phyloP scores from a whole-genome alignment of 2,797 vertebrate genomes.

The Austrolebias charrua region DNA sequence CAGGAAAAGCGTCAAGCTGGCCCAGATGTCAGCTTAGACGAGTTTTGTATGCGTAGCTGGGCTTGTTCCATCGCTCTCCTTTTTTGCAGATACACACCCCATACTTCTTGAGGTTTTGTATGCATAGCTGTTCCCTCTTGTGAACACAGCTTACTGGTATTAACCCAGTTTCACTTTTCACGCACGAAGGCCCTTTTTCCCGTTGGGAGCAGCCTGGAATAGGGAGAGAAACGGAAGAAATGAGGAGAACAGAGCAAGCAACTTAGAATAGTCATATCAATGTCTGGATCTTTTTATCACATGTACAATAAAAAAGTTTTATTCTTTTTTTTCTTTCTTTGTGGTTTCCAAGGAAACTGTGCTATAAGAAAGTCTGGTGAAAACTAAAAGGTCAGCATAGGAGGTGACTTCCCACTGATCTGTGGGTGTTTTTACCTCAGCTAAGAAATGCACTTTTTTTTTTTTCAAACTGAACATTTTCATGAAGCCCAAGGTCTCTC shows the following conservation, averaged over 20 bases:
- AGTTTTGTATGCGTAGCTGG: conserved; percentile 74
- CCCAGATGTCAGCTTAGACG: conserved; percentile 76
- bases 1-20: conserved; percentile 70
- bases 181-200: conserved; percentile 62
- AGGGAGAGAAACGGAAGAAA: conserved; percentile 50
- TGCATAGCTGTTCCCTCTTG: conserved; percentile 74
- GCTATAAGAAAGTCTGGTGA: conserved; percentile 39
- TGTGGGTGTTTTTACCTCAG: conserved; percentile 32
- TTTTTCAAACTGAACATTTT: conserved; percentile 15
- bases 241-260: conserved; percentile 45
- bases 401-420: conserved; percentile 44
- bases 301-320: conserved; percentile 48
- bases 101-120: conserved; percentile 72
- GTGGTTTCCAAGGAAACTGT: conserved; percentile 68
- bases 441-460: conserved; percentile 10
- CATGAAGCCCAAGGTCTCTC: neutral
- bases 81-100: conserved; percentile 33
- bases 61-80: conserved; percentile 50
- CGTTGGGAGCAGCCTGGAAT: conserved; percentile 60
- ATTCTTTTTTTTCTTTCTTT: conserved; percentile 33
- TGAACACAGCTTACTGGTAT: conserved; percentile 80
- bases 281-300: conserved; percentile 59
- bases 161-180: conserved; percentile 79
- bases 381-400: conserved; percentile 51
- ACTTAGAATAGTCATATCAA: conserved; percentile 58